Evolutionary conservation across 1,140 invertebrate species (phyloP).

Genomic region (Oryzaephilus surinamensis): DNA sequence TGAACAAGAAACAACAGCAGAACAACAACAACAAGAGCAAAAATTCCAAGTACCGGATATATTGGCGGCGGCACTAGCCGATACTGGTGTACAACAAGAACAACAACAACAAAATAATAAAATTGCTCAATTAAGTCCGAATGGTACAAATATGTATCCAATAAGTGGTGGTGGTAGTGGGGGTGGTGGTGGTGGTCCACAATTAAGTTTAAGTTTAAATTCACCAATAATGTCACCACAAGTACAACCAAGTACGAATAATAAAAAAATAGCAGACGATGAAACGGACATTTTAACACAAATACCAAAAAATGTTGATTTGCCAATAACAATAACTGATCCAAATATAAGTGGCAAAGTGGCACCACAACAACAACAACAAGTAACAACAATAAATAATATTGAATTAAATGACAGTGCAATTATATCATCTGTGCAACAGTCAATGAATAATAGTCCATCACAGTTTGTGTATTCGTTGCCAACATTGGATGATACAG

Average conservation of each 20-base stretch:
- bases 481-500: constrained; percentile 26
- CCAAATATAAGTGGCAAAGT: constrained; percentile 45
- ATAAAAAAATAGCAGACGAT: constrained; percentile 34
- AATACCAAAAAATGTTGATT: constrained; percentile 40
- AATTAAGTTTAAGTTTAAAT: constrained; percentile 60
- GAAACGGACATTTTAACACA: constrained; percentile 34
- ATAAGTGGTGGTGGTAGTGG: too few species aligned
- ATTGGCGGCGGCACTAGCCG: constrained; percentile 60
- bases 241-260: constrained; percentile 53
- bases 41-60: constrained; percentile 63
- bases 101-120: constrained; percentile 25
- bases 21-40: constrained; percentile 32
- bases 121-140: constrained; percentile 37
- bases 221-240: constrained; percentile 72
- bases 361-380: constrained; percentile 35
- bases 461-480: constrained; percentile 29
- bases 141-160: constrained; percentile 37
- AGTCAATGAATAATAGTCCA: constrained; percentile 24
- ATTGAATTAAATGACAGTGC: too few species aligned
- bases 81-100: constrained; percentile 60
- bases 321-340: constrained; percentile 44
- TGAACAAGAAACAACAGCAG: constrained; percentile 13
- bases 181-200: constrained; percentile 50
- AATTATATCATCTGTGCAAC: constrained; percentile 49
- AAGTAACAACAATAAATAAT: constrained; percentile 37